Percentiles rank a stretch among this genome's conserved stretches.
Evolutionary conservation across 2,888 invertebrate species (phyloP).

Genomic region (Cheilosia grossa): DNA sequence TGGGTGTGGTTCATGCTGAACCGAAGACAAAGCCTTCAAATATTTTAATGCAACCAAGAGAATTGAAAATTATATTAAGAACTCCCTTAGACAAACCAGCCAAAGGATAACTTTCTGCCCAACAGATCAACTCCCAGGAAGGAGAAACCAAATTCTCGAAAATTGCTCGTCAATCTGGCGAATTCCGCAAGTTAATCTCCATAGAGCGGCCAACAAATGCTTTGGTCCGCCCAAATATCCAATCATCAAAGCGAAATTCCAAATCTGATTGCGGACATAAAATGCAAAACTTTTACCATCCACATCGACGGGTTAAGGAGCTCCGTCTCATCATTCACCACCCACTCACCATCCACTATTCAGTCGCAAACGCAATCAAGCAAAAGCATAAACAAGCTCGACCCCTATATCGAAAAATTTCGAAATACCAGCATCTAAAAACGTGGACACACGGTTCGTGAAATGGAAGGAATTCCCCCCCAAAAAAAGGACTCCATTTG

Average conservation of each 20-base stretch:
- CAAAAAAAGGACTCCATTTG: conserved; percentile 55
- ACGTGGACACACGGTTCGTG: conserved; percentile 31
- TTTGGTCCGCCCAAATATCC: conserved; percentile 40
- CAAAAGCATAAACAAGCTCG: conserved; percentile 69
- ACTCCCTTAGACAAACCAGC: neutral
- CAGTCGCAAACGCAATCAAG: conserved; percentile 54
- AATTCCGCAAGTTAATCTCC: conserved; percentile 63
- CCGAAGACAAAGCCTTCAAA: too few relatives aligned
- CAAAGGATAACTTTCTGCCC: neutral
- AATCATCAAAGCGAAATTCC: conserved; percentile 70
- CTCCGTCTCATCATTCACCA: neutral
- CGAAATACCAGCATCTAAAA: conserved; percentile 26
- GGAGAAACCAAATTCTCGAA: conserved; percentile 22
- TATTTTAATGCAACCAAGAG: neutral
- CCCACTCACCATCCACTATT: neutral
- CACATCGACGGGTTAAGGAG: conserved; percentile 21
- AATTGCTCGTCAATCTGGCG: conserved; percentile 11
- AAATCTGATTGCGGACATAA: conserved; percentile 72
- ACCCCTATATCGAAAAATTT: conserved; percentile 30
- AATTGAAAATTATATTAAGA: neutral
- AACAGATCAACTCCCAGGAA: neutral
- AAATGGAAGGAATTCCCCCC: conserved; percentile 53
- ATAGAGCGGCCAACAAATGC: conserved; percentile 5
- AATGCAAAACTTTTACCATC: conserved; percentile 64
- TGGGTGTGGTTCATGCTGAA: too few relatives aligned